Evolutionary conservation across 2,113 vertebrate genomes (phyloP), one percentile per base, ranked within the genome.

Genomic region (Pogonocichla stellata): DNA sequence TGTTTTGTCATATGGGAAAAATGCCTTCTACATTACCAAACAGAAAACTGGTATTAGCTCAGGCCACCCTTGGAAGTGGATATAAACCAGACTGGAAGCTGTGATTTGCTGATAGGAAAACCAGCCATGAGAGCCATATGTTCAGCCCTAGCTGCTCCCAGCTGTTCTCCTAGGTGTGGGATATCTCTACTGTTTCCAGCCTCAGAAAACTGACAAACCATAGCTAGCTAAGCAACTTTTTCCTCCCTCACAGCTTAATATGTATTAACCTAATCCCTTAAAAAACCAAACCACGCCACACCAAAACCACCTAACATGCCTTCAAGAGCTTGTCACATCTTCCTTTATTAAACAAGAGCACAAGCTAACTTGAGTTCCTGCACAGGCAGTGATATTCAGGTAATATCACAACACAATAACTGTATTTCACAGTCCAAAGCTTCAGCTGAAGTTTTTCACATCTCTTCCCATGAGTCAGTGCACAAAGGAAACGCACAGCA

Each of bases 1-100:
- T 81, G 11, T 81, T 81, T 43, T 90, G 87, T 79, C 91, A 85
- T 65, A 80, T 34, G 62, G 71, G 89, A 92, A 96, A 95, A 94
- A 96, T 77, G 73, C 64, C 70, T 95, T 92, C 78, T 54, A 57
- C 36, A 29, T 82, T 72, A 94, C 34, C 70, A 82, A 89, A 92
- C 15, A 75, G 75, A 81, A 81, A 56, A 5, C 3, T 53, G 77
- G 61, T 85, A 57, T 87, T 67, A 81, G 70, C 50, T 79, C 73
- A 82, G 87, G 84, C 70, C 45, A 74, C 73, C 36, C 62, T 91
- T 53, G 18, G n/a, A 71, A 84, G 66, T 43, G 57, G 80, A 81
- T 73, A 71, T 14, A 95, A 93, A 92, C 38, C 94, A 92, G 86
- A 81, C 25, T n/a, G 69, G 43, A 36, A 75, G 69, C 61, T 3